Conservation (phyloP, 2,797 vertebrate species). For the Rhincodon typus region DNA sequence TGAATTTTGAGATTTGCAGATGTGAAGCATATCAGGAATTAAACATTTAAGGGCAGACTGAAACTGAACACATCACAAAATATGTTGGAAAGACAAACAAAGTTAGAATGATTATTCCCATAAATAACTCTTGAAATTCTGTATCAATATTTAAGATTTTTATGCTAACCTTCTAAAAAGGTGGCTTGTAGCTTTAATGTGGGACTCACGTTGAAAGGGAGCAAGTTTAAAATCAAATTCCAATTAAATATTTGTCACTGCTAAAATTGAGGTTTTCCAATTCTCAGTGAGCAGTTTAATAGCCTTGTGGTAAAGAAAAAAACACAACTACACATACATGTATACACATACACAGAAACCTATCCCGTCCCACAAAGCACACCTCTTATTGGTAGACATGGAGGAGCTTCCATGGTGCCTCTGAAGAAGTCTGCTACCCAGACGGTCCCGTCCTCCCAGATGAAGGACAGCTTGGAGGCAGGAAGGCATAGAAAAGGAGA, state of each 20-base stretch:
- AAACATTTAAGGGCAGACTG: background rate
- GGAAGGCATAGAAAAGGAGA: constrained; percentile 31
- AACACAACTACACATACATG: constrained; percentile 24
- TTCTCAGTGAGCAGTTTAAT: constrained; percentile 16
- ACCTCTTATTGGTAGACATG: constrained; percentile 34
- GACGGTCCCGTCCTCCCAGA: constrained; percentile 33
- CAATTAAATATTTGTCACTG: constrained; percentile 20
- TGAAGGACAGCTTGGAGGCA: constrained; percentile 33
- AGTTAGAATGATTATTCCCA: background rate
- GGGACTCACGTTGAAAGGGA: background rate
- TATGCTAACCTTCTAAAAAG: background rate
- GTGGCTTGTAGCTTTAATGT: background rate
- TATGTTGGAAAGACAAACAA: background rate
- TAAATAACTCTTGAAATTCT: background rate
- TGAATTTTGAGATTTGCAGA: background rate
- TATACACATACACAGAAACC: constrained; percentile 33
- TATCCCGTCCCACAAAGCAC: constrained; percentile 31
- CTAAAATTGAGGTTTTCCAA: constrained; percentile 12
- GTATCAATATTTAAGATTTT: background rate
- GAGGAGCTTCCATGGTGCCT: constrained; percentile 34
- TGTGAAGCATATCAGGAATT: background rate
- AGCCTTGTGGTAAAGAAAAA: constrained; percentile 24
- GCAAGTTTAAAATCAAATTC: constrained; percentile 26
- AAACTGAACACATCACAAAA: background rate
- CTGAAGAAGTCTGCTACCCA: constrained; percentile 32